Percentiles rank a stretch among this genome's conserved stretches.
phyloP scores from a whole-genome alignment of 2,888 invertebrate genomes.

The Euproctis similis region DNA sequence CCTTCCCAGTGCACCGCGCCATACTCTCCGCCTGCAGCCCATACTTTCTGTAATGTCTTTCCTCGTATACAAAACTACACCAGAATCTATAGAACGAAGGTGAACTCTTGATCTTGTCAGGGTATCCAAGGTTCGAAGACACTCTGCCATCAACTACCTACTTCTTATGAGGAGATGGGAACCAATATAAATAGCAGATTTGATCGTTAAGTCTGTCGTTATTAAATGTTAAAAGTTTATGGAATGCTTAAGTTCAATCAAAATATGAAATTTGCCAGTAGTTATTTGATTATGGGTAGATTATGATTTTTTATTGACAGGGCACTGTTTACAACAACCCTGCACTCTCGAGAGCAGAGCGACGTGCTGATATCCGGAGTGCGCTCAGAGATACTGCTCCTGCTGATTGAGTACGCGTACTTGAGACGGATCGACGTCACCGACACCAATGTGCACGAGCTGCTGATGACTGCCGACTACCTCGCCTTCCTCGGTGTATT shows the following conservation, averaged over 20 bases:
- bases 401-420: slow-evolving; percentile 90
- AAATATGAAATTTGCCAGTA: neutral
- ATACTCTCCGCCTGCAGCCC: slow-evolving; percentile 92
- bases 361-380: slow-evolving; percentile 87
- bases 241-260: too few relatives aligned
- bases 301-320: too few relatives aligned
- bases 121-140: too few relatives aligned
- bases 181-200: too few relatives aligned
- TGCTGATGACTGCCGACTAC: slow-evolving; percentile 91
- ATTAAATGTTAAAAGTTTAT: too few relatives aligned
- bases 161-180: too few relatives aligned
- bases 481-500: slow-evolving; percentile 88
- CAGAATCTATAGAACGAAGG: too few relatives aligned
- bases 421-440: slow-evolving; percentile 84
- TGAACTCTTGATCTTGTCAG: too few relatives aligned
- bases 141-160: too few relatives aligned
- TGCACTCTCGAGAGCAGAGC: slow-evolving; percentile 81
- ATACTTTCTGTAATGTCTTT: slow-evolving; percentile 94
- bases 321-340: slow-evolving; percentile 87
- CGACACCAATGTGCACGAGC: slow-evolving; percentile 85
- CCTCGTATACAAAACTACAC: too few relatives aligned
- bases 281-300: neutral
- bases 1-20: slow-evolving; percentile 89
- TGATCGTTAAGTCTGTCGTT: too few relatives aligned
- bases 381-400: slow-evolving; percentile 83